Evolutionary conservation across 1,140 invertebrate genomes (phyloP).

Genomic region (Nymphalis io): DNA sequence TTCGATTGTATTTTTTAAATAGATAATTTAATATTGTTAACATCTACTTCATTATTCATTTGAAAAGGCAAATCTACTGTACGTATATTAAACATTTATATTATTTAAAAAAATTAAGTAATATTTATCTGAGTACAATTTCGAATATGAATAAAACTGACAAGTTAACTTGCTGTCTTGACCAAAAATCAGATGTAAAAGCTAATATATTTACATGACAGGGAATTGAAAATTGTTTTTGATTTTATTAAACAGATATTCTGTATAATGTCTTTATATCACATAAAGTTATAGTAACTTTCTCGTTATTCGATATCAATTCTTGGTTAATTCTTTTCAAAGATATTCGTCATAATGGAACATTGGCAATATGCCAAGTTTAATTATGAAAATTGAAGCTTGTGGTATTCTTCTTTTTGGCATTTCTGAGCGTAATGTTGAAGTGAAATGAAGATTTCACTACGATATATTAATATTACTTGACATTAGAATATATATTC

Average conservation of each 20-base stretch:
- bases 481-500: neutral
- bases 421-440: conserved; percentile 12
- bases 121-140: too few relatives aligned
- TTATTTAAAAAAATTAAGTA: too few relatives aligned
- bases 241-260: neutral
- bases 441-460: conserved; percentile 2
- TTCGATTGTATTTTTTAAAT: neutral
- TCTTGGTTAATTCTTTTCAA: conserved; percentile 22
- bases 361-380: conserved; percentile 26
- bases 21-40: neutral
- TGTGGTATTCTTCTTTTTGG: conserved; percentile 15
- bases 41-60: neutral
- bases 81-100: too few relatives aligned
- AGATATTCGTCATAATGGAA: conserved; percentile 26
- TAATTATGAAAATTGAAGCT: conserved; percentile 28
- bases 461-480: neutral
- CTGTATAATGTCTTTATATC: conserved; percentile 16
- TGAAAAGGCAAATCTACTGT: too few relatives aligned
- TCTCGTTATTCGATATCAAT: conserved; percentile 22
- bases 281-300: conserved; percentile 4
- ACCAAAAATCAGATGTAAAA: too few relatives aligned
- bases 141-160: too few relatives aligned
- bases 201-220: too few relatives aligned
- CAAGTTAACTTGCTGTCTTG: too few relatives aligned
- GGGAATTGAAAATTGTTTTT: too few relatives aligned